phyloP scores from a whole-genome alignment of 2,888 invertebrate species.

The Sipha maydis region DNA sequence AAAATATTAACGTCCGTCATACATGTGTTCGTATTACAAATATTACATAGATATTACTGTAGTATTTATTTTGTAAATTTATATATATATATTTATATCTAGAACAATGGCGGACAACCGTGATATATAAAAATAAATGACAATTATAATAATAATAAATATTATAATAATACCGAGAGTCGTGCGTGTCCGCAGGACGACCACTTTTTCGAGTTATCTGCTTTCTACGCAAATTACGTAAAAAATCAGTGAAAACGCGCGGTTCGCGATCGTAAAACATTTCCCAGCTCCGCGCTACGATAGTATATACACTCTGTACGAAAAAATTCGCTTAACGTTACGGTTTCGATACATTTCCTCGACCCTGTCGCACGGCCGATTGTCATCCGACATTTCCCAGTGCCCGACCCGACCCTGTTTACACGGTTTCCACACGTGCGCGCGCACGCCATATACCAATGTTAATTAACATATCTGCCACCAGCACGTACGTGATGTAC shows the following conservation, averaged over 20 bases:
- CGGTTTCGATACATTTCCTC: neutral
- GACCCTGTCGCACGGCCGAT: neutral
- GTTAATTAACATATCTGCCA: neutral
- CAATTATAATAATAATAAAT: constrained; percentile 15
- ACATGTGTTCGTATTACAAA: neutral
- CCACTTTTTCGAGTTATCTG: neutral
- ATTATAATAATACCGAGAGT: constrained; percentile 30
- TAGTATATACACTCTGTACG: too few relatives aligned
- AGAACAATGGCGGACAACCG: constrained; percentile 41
- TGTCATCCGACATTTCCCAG: neutral
- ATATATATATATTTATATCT: neutral
- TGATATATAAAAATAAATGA: constrained; percentile 34
- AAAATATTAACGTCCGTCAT: neutral
- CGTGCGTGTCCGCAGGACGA: constrained; percentile 51
- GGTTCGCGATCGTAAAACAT: neutral
- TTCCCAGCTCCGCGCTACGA: neutral
- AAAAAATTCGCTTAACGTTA: too few relatives aligned
- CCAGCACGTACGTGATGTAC: too few relatives aligned
- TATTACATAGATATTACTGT: neutral
- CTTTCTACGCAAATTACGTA: constrained; percentile 16
- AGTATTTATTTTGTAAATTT: neutral
- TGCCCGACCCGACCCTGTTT: neutral
- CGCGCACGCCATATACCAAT: too few relatives aligned
- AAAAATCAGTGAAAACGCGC: neutral
- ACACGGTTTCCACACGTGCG: too few relatives aligned